phyloP scores from a whole-genome alignment of 2,113 vertebrate species.

The Benitochromis conjunctus region DNA sequence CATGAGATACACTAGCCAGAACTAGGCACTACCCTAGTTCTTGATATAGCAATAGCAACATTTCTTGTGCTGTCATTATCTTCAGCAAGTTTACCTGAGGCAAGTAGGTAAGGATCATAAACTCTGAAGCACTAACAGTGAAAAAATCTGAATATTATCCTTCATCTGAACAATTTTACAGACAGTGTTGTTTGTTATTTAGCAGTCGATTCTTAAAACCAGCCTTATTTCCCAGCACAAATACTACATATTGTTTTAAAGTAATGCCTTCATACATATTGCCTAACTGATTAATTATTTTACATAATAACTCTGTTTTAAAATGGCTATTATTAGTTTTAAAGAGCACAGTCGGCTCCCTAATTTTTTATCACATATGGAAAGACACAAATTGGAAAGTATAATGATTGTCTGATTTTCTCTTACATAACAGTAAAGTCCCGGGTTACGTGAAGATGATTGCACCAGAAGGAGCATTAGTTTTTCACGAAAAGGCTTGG shows the following conservation, averaged over 20 bases:
- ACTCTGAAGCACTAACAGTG: not conserved
- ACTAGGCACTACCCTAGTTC: not conserved
- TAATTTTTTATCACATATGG: not conserved
- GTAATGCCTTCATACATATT: not conserved
- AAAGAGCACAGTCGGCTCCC: not conserved
- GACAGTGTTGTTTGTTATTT: not conserved
- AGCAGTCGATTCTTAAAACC: not conserved
- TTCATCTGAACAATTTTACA: not conserved
- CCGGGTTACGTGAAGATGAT: conserved; percentile 93
- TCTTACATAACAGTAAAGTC: conserved; percentile 84
- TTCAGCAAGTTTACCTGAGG: not conserved
- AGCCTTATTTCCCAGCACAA: not conserved
- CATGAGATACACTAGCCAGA: not conserved
- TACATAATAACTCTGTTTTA: not conserved
- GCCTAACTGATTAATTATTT: not conserved
- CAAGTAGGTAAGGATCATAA: not conserved
- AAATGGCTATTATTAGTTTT: not conserved
- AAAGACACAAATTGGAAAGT: not conserved
- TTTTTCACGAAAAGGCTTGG: conserved; percentile 97
- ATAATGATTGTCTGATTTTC: not conserved
- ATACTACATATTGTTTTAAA: not conserved
- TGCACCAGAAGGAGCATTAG: conserved; percentile 93
- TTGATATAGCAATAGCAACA: not conserved
- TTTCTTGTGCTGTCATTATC: not conserved
- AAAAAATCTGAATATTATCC: not conserved